These are phyloP conservation scores for Temnothorax longispinosus DNA, from an alignment of 1,140 invertebrate species.

Conservation along the genomic window DNA sequence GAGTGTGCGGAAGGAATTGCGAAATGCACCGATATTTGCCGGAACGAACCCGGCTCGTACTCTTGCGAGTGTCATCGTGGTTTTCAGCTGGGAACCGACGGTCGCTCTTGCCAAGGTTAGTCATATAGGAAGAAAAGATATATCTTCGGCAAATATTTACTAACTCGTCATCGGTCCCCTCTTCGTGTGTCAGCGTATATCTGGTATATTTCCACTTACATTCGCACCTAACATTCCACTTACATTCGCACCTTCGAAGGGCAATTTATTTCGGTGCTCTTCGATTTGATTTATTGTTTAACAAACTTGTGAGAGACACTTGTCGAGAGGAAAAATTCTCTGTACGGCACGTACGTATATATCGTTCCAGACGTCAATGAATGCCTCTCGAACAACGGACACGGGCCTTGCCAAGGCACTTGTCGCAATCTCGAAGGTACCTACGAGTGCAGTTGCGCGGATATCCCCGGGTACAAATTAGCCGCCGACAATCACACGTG, in stretches of 20 bases:
- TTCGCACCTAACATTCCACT: background rate
- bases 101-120: slow-evolving; percentile 89
- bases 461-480: slow-evolving; percentile 87
- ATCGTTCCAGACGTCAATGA: slow-evolving; percentile 87
- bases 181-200: background rate
- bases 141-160: background rate
- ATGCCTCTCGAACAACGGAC: slow-evolving; percentile 88
- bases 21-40: slow-evolving; percentile 87
- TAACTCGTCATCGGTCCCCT: background rate
- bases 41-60: slow-evolving; percentile 85
- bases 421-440: slow-evolving; percentile 89
- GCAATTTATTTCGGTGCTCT: background rate
- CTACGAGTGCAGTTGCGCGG: slow-evolving; percentile 88
- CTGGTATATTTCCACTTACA: background rate
- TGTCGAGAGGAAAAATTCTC: background rate
- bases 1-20: slow-evolving; percentile 90
- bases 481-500: slow-evolving; percentile 86
- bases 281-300: background rate
- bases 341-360: background rate
- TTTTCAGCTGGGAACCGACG: slow-evolving; percentile 84
- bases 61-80: slow-evolving; percentile 83
- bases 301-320: background rate
- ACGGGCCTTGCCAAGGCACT: slow-evolving; percentile 89
- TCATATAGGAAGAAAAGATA: background rate
- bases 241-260: background rate